Base-by-base conservation (phyloP, 2,888 invertebrate genomes). In the Glyphotaelius pellucidus region DNA sequence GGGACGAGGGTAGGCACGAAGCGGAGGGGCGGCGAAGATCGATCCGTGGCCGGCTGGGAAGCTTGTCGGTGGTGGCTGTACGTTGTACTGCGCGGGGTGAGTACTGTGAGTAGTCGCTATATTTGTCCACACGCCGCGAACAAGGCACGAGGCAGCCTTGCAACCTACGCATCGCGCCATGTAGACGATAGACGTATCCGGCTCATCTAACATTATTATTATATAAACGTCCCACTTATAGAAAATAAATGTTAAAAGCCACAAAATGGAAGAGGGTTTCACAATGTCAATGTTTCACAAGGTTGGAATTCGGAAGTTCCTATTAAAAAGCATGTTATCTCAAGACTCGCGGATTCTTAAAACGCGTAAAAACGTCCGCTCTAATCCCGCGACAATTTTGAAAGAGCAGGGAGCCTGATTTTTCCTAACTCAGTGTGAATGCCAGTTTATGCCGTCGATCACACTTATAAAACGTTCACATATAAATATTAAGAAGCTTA, bases 21-120 rank as follows among this genome's bases (percentile, higher is more conserved):
- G 83, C 85, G 80, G 85, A 30, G 89, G 92, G 86, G 91, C 90
- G 89, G 47, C 89, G 87, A 52, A 89, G 91, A 92, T 92, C 91
- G 91, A 92, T 92, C 91, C 90, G 80, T 80, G 91, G 84, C 91
- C 90, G 91, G 91, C 91, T 91, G 91, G 91, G 89, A 91, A 91
- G 52, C 89, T 83, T 80, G 86, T 42, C 35, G 85, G 86, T n/a
- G 87, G 90, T 31, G 79, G 88, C 86, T 35, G 86, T 35, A 86
- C 12, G 30, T 25, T n/a, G 67, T 67, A 67, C 67, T 67, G 67
- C 4, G 67, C 67, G 67, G 67, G 67, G 67, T 67, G 67, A 67
- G 52, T 19, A 52, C 15, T 19, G 67, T 67, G 67, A 67, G 52
- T 19, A 67, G 52, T 25, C 19, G 25, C 5, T 67, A n/a, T 9